Evolutionary conservation across 2,888 invertebrate genomes (phyloP).

Genomic region (Masnerella sp.): DNA sequence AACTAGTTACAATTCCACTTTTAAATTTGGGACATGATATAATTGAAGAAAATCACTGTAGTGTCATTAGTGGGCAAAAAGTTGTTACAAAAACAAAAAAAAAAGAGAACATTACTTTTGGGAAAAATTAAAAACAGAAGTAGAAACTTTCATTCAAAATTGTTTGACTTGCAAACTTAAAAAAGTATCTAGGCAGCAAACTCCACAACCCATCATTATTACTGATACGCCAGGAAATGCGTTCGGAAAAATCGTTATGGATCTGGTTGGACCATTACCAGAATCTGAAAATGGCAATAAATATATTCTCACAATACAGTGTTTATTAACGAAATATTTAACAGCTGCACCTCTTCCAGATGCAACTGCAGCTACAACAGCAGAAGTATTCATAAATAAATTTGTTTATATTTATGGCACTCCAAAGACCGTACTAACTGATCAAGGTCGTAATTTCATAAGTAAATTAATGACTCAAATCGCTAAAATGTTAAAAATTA

Average conservation of each 20-base stretch:
- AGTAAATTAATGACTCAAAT: background rate
- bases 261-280: slow-evolving; percentile 1
- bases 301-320: background rate
- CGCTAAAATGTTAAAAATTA: background rate
- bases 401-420: background rate
- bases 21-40: background rate
- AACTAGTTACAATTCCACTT: background rate
- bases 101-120: background rate
- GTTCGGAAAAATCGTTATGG: background rate
- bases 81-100: background rate
- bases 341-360: background rate
- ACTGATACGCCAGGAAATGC: background rate
- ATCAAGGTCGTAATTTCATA: background rate
- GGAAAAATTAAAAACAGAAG: background rate
- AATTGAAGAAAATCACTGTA: background rate
- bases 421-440: background rate
- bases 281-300: background rate
- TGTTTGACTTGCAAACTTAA: slow-evolving; percentile 1
- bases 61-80: background rate
- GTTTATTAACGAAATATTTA: background rate
- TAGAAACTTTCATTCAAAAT: background rate
- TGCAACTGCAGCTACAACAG: background rate
- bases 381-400: background rate
- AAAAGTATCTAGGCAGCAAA: background rate
- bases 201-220: background rate